A percentile compares a stretch with the other conserved stretches of the same genome.
Evolutionary conservation across 2,797 vertebrate species (phyloP).

Genomic region (Sebastes oblongus): DNA sequence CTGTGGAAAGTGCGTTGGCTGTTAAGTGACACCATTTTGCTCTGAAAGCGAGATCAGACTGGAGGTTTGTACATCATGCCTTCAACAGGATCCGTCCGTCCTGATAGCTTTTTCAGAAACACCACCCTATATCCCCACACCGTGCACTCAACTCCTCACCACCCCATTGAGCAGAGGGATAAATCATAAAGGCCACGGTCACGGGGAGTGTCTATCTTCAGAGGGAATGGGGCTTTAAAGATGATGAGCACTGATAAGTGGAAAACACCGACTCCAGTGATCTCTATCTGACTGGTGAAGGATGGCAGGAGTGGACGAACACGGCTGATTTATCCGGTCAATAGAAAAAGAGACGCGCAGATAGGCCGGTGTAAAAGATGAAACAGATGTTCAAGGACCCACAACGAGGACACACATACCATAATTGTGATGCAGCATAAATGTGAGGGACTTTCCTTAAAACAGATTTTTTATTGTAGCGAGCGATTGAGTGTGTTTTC

Average conservation of each 20-base stretch:
- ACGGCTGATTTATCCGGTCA: constrained; percentile 40
- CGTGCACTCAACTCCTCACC: neutral
- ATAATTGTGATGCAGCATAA: constrained; percentile 11
- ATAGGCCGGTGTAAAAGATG: constrained; percentile 21
- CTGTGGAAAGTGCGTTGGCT: constrained; percentile 23
- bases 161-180: constrained; percentile 23
- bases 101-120: constrained; percentile 35
- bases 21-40: constrained; percentile 51
- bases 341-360: constrained; percentile 2
- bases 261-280: constrained; percentile 40
- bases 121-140: neutral
- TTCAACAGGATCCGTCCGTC: constrained; percentile 24
- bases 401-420: neutral
- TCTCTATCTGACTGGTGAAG: constrained; percentile 41
- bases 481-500: constrained; percentile 13
- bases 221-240: constrained; percentile 36
- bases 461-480: constrained; percentile 17
- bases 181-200: constrained; percentile 36
- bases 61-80: constrained; percentile 12
- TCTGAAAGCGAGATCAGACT: constrained; percentile 24
- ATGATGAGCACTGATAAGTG: constrained; percentile 47
- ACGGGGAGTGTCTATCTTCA: constrained; percentile 14
- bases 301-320: constrained; percentile 26
- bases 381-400: constrained; percentile 33
- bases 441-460: constrained; percentile 40